Evolutionary conservation across 2,113 vertebrate genomes (phyloP), one percentile per base, ranked within the genome.

Genomic region (Crotalus viridis): DNA sequence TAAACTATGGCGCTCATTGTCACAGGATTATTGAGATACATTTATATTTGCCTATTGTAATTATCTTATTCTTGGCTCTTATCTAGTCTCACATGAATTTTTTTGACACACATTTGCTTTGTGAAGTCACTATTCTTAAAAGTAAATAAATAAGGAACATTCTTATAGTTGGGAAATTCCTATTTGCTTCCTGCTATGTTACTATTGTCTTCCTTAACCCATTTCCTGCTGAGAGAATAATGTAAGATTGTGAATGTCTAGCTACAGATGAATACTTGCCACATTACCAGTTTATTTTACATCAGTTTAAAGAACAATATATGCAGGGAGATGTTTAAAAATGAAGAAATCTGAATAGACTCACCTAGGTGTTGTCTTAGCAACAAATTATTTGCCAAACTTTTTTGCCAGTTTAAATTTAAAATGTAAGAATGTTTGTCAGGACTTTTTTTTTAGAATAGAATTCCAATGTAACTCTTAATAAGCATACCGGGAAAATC

Each of bases 401-500:
- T 39, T 39, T 74, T 74, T 33, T 64, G 10, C n/a, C 55, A 81
- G 6, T 33, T 97, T 96, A 96, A 97, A 96, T 96, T 96, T 91
- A 95, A 94, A 94, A 85, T 39, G 3, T 81, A 81, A 81, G 33
- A 43, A 17, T 43, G 17, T 81, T 81, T 81, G 7, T 39, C 33
- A 55, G 92, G 93, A 89, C 89, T 94, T 56, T 57, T 88, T 88
- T 0, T 1, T 0, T 15, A 90, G 93, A 94, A 93, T 94, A 93
- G 74, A 95, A 95, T 96, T 95, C 87, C 92, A 92, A 94, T 95
- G 93, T 96, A 95, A 89, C 93, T 94, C 92, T 57, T 91, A 51
- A 56, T 95, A 90, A 95, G 87, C 91, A 94, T 96, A 95, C 94
- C 90, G 95, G 85, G 96, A 96, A 95, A 95, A 96, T 96, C 93